phyloP scores from a whole-genome alignment of 2,888 invertebrate species.

The Aleiodes testaceus region DNA sequence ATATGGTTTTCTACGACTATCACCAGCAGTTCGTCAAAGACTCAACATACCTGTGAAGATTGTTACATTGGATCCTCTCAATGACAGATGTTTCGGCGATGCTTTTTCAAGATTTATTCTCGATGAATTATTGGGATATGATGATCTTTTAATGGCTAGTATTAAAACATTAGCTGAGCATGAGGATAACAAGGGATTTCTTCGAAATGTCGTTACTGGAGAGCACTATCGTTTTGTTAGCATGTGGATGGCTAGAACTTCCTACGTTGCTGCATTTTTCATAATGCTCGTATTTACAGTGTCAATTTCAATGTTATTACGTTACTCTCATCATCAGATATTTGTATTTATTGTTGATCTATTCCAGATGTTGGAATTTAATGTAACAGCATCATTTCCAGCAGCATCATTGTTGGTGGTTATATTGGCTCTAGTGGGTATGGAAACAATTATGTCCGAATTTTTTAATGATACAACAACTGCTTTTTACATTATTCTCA shows the following conservation, averaged over 20 bases:
- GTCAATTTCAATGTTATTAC: conserved; percentile 96
- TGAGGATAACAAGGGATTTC: conserved; percentile 96
- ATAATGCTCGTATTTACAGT: conserved; percentile 99
- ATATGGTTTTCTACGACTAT: conserved; percentile 95
- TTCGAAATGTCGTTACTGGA: conserved; percentile 96
- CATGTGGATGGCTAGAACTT: conserved; percentile 95
- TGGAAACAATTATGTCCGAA: conserved; percentile 99
- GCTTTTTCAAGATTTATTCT: conserved; percentile 91
- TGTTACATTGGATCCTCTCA: conserved; percentile 89
- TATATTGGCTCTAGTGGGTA: conserved; percentile 97
- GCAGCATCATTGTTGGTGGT: conserved; percentile 97
- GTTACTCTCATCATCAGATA: conserved; percentile 99
- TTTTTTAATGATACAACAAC: conserved; percentile 99
- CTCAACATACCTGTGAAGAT: conserved; percentile 94
- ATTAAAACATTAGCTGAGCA: conserved; percentile 96
- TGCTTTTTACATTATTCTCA: conserved; percentile 97
- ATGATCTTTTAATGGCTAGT: conserved; percentile 97
- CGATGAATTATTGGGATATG: conserved; percentile 95
- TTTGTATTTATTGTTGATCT: conserved; percentile 99
- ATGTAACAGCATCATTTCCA: conserved; percentile 94
- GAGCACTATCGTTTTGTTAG: conserved; percentile 99
- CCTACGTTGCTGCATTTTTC: conserved; percentile 95
- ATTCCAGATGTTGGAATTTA: conserved; percentile 98
- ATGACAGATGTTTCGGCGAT: conserved; percentile 95
- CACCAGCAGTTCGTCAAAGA: conserved; percentile 87